Evolutionary conservation across 2,888 invertebrate genomes (phyloP).

Genomic region (Micoletzkya japonica): DNA sequence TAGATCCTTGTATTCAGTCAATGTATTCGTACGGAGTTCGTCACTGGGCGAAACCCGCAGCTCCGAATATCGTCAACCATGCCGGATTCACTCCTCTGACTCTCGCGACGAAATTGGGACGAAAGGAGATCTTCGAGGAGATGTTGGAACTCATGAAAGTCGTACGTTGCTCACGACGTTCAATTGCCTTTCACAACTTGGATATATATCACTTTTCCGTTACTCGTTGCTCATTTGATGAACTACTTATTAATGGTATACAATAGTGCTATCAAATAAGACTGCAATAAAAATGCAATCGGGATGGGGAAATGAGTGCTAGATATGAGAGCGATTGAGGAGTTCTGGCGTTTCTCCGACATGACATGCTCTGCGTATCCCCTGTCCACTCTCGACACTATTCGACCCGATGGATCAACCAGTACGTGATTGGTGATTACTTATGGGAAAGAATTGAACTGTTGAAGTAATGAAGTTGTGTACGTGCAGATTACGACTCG

Average conservation of each 20-base stretch:
- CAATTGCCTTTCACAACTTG: too few species aligned
- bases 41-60: constrained; percentile 89
- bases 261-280: too few species aligned
- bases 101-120: constrained; percentile 90
- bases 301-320: too few species aligned
- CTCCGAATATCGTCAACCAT: constrained; percentile 84
- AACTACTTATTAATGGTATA: too few species aligned
- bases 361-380: constrained; percentile 98
- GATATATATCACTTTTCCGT: too few species aligned
- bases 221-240: too few species aligned
- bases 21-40: constrained; percentile 97
- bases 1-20: constrained; percentile 76
- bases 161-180: constrained; percentile 58
- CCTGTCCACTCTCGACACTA: constrained; percentile 89
- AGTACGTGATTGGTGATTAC: constrained; percentile 71
- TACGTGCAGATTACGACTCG: constrained; percentile 95
- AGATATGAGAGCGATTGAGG: constrained; percentile 72
- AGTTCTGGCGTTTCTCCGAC: constrained; percentile 98
- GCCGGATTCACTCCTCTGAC: constrained; percentile 92
- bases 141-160: constrained; percentile 84
- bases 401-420: constrained; percentile 88
- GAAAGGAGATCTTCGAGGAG: constrained; percentile 93
- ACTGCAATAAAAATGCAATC: too few species aligned
- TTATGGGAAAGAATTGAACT: neutral
- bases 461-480: constrained; percentile 16